Conservation (phyloP, 2,888 invertebrate genomes). For the Phorcus lineatus region DNA sequence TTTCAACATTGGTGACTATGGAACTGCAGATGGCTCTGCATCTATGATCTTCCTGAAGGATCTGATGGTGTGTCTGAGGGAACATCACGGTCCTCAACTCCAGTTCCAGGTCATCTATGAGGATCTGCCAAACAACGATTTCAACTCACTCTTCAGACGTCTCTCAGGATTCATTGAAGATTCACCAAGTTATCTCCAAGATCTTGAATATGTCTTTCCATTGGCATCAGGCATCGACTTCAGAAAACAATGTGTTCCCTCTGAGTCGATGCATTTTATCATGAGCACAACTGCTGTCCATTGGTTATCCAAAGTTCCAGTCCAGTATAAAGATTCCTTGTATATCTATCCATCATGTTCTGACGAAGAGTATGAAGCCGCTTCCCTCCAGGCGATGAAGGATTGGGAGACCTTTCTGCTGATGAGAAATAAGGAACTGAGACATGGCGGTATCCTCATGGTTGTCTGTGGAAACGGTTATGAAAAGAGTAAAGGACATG, state of each 20-base stretch:
- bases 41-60: neutral
- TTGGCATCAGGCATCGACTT: neutral
- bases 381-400: neutral
- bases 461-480: neutral
- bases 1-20: neutral
- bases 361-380: neutral
- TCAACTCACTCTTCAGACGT: neutral
- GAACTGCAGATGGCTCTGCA: neutral
- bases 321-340: neutral
- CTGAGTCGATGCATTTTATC: neutral
- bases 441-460: neutral
- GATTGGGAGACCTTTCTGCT: neutral
- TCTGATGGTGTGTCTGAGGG: neutral
- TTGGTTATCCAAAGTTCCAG: neutral
- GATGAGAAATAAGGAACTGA: neutral
- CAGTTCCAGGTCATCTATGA: conserved; percentile 5
- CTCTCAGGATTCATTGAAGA: neutral
- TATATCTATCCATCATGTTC: neutral
- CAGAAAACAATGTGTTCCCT: neutral
- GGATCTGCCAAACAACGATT: neutral
- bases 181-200: neutral
- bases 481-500: neutral
- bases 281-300: neutral
- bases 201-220: neutral
- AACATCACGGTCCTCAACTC: neutral